These are phyloP conservation scores for Scaptomyza hsui DNA, from an alignment of 1,140 invertebrate genomes.

Conservation along the genomic window DNA sequence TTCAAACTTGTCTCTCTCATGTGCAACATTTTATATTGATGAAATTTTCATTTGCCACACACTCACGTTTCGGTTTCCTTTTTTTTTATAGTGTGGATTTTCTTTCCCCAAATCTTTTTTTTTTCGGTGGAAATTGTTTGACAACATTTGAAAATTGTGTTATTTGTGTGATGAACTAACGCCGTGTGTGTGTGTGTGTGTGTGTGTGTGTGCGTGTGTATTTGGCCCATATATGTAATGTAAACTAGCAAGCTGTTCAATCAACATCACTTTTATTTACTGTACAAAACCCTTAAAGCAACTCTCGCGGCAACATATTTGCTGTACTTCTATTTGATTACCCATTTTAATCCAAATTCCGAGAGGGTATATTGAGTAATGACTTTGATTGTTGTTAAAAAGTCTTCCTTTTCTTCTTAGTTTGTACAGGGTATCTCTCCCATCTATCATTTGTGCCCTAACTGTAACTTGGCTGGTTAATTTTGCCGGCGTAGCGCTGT, in stretches of 20 bases:
- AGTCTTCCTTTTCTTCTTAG: neutral
- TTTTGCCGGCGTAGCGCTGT: slow-evolving; percentile 24
- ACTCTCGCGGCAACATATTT: slow-evolving; percentile 41
- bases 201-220: too few relatives aligned
- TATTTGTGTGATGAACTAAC: slow-evolving; percentile 10
- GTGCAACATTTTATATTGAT: slow-evolving; percentile 31
- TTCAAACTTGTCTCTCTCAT: neutral
- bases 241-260: slow-evolving; percentile 46
- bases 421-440: slow-evolving; percentile 1
- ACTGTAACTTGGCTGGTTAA: slow-evolving; percentile 1
- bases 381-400: too few relatives aligned
- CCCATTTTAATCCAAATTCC: neutral
- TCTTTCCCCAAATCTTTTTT: neutral
- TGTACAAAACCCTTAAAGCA: slow-evolving; percentile 55
- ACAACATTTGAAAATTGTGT: slow-evolving; percentile 27
- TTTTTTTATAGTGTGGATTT: neutral
- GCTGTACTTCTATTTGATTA: slow-evolving; percentile 41
- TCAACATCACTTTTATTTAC: slow-evolving; percentile 64
- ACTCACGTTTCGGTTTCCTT: slow-evolving; percentile 17
- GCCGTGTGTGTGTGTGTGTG: slow-evolving; percentile 9
- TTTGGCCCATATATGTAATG: slow-evolving; percentile 12
- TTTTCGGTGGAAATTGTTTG: slow-evolving; percentile 29
- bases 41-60: slow-evolving; percentile 33
- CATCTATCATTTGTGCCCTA: neutral
- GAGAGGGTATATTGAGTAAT: neutral